Conservation (phyloP, 2,797 vertebrate genomes). For the Sus cebifrons region DNA sequence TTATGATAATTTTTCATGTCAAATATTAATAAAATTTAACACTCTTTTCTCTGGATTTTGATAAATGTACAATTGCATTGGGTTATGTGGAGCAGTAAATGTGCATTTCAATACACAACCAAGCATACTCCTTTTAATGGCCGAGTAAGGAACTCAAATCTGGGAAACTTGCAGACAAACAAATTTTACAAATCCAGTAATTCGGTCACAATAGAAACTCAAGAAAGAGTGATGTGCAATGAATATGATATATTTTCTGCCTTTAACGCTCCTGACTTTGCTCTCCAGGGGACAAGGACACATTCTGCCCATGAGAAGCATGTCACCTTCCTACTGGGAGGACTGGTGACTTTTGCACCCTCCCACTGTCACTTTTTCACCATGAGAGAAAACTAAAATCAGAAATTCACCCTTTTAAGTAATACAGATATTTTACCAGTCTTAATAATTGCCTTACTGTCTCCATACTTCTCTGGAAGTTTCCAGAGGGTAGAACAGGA, state of each 20-base stretch:
- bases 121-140: background rate
- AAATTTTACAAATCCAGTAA: conserved; percentile 15
- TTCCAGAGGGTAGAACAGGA: background rate
- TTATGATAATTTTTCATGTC: conserved; percentile 63
- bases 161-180: background rate
- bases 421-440: background rate
- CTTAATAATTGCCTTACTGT: background rate
- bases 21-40: conserved; percentile 56
- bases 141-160: conserved; percentile 51
- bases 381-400: background rate
- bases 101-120: conserved; percentile 29
- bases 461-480: background rate
- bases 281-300: background rate
- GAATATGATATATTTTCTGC: background rate
- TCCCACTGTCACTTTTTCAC: background rate
- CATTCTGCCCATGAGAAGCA: background rate
- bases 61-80: background rate
- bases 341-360: background rate
- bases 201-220: background rate
- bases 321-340: background rate
- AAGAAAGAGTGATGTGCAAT: background rate
- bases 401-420: background rate
- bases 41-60: conserved; percentile 58
- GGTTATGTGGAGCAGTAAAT: background rate
- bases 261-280: background rate